These are phyloP conservation scores for Picus viridis DNA, from an alignment of 2,797 vertebrate genomes.

Conservation along the genomic window DNA sequence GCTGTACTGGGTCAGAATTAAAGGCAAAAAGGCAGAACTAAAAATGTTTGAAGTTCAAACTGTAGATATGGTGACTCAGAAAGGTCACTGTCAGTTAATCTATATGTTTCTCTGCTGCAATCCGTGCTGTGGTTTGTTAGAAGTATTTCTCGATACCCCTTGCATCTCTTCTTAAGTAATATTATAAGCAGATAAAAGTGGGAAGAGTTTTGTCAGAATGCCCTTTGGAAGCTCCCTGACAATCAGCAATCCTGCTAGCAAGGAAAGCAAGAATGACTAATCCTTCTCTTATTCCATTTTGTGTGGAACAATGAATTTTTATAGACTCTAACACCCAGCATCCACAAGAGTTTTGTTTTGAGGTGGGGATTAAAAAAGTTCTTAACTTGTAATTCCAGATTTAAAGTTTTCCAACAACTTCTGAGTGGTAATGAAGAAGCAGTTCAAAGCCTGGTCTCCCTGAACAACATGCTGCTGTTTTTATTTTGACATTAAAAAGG, in stretches of 20 bases:
- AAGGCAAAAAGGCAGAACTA: neutral
- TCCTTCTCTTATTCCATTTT: neutral
- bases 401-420: neutral
- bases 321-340: neutral
- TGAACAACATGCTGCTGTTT: neutral
- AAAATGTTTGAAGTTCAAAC: neutral
- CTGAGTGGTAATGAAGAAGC: neutral
- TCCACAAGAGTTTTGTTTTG: neutral
- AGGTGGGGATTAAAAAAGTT: neutral
- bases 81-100: constrained; percentile 6
- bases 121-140: neutral
- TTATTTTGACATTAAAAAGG: neutral
- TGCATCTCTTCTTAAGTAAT: neutral
- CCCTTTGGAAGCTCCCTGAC: neutral
- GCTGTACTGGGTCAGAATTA: neutral
- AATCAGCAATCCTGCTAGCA: neutral
- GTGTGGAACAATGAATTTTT: neutral
- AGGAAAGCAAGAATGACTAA: neutral
- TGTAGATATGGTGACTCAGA: neutral
- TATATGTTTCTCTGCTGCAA: neutral
- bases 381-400: neutral
- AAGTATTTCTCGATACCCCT: neutral
- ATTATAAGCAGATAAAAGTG: neutral
- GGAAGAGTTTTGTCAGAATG: neutral
- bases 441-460: neutral